Conservation (phyloP, 2,113 vertebrate genomes). For the Atherinomorus stipes region DNA sequence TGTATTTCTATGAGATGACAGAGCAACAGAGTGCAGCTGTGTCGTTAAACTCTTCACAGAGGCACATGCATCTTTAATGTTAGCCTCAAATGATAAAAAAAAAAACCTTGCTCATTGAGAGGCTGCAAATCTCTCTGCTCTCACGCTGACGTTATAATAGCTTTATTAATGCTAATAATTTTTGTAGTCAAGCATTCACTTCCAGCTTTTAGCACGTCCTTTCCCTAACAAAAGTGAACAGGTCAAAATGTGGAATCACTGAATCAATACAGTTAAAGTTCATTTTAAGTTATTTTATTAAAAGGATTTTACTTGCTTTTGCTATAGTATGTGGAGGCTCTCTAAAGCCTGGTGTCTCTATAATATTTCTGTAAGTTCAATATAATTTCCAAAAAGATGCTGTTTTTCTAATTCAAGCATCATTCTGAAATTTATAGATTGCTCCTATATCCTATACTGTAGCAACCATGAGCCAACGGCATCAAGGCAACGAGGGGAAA, state of each 20-base stretch:
- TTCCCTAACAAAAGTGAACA: not conserved
- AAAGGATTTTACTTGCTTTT: not conserved
- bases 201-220: not conserved
- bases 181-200: not conserved
- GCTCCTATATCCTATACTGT: constrained; percentile 86
- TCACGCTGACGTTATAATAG: not conserved
- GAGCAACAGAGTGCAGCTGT: constrained; percentile 52
- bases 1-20: constrained; percentile 43
- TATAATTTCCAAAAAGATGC: constrained; percentile 14
- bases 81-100: constrained; percentile 49
- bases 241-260: not conserved
- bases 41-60: constrained; percentile 41
- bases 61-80: constrained; percentile 69
- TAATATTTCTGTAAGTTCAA: constrained; percentile 18
- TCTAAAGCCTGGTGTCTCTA: not conserved
- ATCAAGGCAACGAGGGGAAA: constrained; percentile 78
- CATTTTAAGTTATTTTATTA: not conserved
- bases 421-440: constrained; percentile 68
- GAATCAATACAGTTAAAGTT: not conserved
- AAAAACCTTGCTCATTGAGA: constrained; percentile 13
- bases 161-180: not conserved
- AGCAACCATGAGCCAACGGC: constrained; percentile 90
- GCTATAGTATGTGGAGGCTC: not conserved
- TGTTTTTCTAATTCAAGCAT: constrained; percentile 26
- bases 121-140: not conserved